Evolutionary conservation across 2,113 vertebrate genomes (phyloP), one percentile per base, ranked within the genome.

Genomic region (Merops nubicus): DNA sequence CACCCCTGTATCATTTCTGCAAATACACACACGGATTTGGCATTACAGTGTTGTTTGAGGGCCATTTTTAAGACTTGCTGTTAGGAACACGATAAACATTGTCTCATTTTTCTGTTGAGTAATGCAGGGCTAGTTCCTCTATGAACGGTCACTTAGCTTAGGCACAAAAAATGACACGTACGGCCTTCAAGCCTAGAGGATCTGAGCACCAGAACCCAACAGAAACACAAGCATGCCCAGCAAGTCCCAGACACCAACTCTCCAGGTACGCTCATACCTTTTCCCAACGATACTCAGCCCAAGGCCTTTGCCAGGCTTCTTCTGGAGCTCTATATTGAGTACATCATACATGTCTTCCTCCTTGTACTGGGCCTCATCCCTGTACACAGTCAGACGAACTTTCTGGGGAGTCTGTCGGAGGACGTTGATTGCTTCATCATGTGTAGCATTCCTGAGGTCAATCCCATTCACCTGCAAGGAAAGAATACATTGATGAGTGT

Each of bases 241-340:
- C 10, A 77, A 85, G 26, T 38, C 34, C 14, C 45, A 85, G 36
- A 36, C 31, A 70, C 0, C 70, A 33, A 85, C 43, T 74, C 4
- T 85, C 18, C 15, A 57, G 19, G 33, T 36, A 13, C 9, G 8
- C 76, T 78, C 85, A 33, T 93, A 99, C 99, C 99, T 99, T 95
- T 99, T 99, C 21, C 99, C 99, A 48, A 99, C 99, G 69, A 99
- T 99, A 97, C 99, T 99, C 89, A 99, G 97, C 19, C 99, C 99
- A 73, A 99, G 98, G 47, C 99, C 98, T 97, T 99, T 99, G 6
- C 99, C 99, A 0, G 99, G 98, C 93, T 98, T 98, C 97, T 99
- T 99, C 47, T 99, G 98, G 50, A 99, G 98, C 97, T 99, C 99
- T 74, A 99, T 92, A 9, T 90, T 98, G 65, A 99, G 98, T 4